Evolutionary conservation across 2,113 vertebrate genomes (phyloP).

Genomic region (Archocentrus centrarchus): DNA sequence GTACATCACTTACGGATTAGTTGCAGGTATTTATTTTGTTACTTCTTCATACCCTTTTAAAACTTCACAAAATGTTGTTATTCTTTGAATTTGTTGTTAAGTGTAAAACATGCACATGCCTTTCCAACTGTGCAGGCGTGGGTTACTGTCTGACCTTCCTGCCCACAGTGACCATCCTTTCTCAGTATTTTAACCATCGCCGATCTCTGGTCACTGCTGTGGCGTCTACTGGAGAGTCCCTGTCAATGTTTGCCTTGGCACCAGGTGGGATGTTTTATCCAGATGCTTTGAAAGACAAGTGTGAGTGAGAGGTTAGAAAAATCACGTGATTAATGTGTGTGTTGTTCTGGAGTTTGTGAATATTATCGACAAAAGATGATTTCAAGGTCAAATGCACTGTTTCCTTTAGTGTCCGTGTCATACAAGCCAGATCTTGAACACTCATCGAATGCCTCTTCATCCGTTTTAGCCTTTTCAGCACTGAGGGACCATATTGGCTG

Average conservation of each 20-base stretch:
- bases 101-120: not conserved
- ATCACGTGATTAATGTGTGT: not conserved
- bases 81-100: not conserved
- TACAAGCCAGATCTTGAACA: not conserved
- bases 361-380: not conserved
- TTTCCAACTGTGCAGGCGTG: slow-evolving; percentile 81
- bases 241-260: slow-evolving; percentile 91
- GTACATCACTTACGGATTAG: slow-evolving; percentile 88
- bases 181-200: slow-evolving; percentile 91
- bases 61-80: not conserved
- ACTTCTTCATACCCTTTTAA: not conserved
- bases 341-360: not conserved
- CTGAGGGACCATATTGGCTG: slow-evolving; percentile 90
- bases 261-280: slow-evolving; percentile 83
- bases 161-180: slow-evolving; percentile 94
- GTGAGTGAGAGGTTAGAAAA: not conserved
- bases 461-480: slow-evolving; percentile 86
- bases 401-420: not conserved
- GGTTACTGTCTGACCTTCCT: slow-evolving; percentile 95
- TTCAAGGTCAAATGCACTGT: not conserved
- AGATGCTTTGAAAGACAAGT: not conserved
- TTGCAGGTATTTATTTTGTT: slow-evolving; percentile 83
- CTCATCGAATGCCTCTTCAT: not conserved
- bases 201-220: slow-evolving; percentile 91
- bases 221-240: slow-evolving; percentile 95